Evolutionary conservation across 1,140 invertebrate genomes (phyloP), one percentile per base, ranked within the genome.

Genomic region (Drosophila setifemur): DNA sequence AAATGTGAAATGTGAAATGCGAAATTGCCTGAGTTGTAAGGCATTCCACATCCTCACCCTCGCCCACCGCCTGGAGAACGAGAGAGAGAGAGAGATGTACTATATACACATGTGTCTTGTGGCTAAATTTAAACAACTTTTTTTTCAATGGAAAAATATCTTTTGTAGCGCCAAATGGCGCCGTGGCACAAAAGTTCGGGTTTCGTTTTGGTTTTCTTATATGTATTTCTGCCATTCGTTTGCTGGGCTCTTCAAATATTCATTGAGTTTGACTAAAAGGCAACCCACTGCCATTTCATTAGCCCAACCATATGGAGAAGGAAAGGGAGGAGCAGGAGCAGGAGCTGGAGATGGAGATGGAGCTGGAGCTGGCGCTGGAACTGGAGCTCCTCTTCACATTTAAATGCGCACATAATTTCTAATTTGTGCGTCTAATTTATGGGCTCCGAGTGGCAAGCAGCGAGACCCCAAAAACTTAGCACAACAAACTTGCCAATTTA

Each of bases 391-490:
- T 85, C 79, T 83, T 87, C 82, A 87, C 81, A 86, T 86, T 86
- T 87, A 86, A 88, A 88, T 88, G 86, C 79, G 78, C 74, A 89
- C 86, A 89, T 89, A 89, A 89, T 89, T 89, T 89, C 86, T 89
- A 89, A 89, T 89, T 89, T 89, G 81, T 79, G 76, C 63, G 64
- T 68, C 73, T 87, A 87, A 89, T 89, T 89, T 89, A 89, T 89
- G 73, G 73, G 76, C 79, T 78, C 54, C 67, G 61, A 64, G 61
- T 49, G 44, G 52, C 71, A 37, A 14, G 33, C 33, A 37, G 33
- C 12, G 74, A 69, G 43, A 64, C 58, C 61, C 71, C 71, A 61
- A 86, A 72, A 86, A 86, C 81, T 85, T 86, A 85, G 81, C 79
- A 86, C 79, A 85, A 85, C 79, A 85, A 85, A 85, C 79, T 85